phyloP scores from a whole-genome alignment of 2,113 vertebrate species.

The Leucosticte australis region DNA sequence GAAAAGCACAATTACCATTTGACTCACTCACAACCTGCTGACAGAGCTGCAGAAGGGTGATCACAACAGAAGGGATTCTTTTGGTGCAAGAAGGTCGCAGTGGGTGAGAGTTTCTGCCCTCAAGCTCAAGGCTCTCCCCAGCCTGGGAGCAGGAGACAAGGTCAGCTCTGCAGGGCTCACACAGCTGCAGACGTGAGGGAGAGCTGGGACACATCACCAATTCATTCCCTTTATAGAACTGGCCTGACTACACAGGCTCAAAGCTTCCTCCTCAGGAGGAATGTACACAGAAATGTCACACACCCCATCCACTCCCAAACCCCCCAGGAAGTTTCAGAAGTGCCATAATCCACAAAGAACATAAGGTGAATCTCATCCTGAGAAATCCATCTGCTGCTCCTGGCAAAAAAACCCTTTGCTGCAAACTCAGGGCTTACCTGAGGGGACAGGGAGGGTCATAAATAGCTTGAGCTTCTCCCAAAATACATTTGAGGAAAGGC shows the following conservation, averaged over 20 bases:
- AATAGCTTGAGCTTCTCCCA: conserved; percentile 44
- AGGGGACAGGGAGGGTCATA: conserved; percentile 35
- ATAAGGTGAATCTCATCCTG: conserved; percentile 39
- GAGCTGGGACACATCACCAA: not conserved
- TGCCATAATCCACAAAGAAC: conserved; percentile 32
- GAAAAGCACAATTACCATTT: not conserved
- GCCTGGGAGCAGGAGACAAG: not conserved
- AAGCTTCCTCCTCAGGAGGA: conserved; percentile 50
- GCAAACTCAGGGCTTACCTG: conserved; percentile 50
- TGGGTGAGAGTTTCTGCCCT: not conserved
- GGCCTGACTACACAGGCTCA: conserved; percentile 12
- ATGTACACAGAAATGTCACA: conserved; percentile 7
- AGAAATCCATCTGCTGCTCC: conserved; percentile 39
- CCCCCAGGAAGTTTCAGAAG: conserved; percentile 25
- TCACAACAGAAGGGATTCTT: not conserved
- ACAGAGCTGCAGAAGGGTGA: not conserved
- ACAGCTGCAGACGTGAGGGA: not conserved
- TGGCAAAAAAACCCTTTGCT: not conserved
- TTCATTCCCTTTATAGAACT: conserved; percentile 11
- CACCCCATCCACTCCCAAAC: not conserved
- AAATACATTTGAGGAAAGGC: conserved; percentile 42
- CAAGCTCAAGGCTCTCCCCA: not conserved
- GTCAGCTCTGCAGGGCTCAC: not conserved
- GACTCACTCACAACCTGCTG: not conserved
- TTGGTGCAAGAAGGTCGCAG: not conserved